phyloP scores from a whole-genome alignment of 2,113 vertebrate species.

The Glareola pratincola region DNA sequence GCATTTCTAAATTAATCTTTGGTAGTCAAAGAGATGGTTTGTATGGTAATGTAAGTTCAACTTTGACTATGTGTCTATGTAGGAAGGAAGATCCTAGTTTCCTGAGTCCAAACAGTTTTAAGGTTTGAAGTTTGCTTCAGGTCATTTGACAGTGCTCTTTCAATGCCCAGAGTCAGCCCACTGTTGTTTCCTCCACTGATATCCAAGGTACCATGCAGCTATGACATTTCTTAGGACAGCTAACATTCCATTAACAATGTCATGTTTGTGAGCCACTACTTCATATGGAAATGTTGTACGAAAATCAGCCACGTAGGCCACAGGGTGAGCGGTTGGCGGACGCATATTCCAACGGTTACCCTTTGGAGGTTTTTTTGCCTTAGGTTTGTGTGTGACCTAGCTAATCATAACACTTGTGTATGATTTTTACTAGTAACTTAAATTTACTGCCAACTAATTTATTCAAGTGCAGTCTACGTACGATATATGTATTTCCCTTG shows the following conservation, averaged over 20 bases:
- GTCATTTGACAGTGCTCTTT: background rate
- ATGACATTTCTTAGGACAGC: background rate
- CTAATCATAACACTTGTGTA: background rate
- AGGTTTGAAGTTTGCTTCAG: background rate
- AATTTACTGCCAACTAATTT: background rate
- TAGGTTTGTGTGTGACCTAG: background rate
- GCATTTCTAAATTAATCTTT: background rate
- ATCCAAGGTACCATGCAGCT: background rate
- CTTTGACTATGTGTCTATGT: background rate
- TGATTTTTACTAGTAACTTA: background rate
- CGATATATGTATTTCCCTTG: background rate
- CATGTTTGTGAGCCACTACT: background rate
- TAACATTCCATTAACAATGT: background rate
- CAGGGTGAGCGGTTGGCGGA: background rate
- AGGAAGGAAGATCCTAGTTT: background rate
- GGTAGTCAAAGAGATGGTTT: background rate
- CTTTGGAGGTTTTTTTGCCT: background rate
- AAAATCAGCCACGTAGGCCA: background rate
- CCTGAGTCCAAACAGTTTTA: background rate
- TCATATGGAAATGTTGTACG: background rate
- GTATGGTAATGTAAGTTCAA: background rate
- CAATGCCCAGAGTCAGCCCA: background rate
- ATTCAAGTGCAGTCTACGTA: background rate
- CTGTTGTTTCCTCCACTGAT: background rate
- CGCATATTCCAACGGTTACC: background rate